Conservation (phyloP, 1,140 invertebrate species). For the Eurosta solidaginis region DNA sequence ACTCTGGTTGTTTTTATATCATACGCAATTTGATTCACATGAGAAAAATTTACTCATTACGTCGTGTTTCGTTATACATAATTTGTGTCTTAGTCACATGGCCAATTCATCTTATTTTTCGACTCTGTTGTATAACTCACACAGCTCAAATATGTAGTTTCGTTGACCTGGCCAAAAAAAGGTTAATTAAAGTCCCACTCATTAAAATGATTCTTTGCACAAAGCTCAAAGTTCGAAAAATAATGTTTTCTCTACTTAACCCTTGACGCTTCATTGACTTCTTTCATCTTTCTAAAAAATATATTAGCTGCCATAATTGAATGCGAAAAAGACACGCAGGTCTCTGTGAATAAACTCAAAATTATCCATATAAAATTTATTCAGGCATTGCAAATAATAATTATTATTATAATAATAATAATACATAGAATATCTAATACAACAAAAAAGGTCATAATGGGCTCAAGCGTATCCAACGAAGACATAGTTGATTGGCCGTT, state of each 20-base stretch:
- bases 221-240: neutral
- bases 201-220: neutral
- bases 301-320: neutral
- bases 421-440: constrained; percentile 24
- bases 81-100: too few relatives aligned
- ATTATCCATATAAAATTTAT: neutral
- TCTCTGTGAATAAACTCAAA: neutral
- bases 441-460: constrained; percentile 57
- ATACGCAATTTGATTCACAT: too few relatives aligned
- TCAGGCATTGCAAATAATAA: neutral
- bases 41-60: too few relatives aligned
- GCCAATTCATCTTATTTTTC: too few relatives aligned
- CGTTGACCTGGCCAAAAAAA: neutral
- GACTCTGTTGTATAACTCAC: too few relatives aligned
- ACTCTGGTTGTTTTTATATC: too few relatives aligned
- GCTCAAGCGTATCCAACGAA: constrained; percentile 59
- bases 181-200: neutral
- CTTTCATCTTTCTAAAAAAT: neutral
- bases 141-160: neutral
- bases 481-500: constrained; percentile 36
- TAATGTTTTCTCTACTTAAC: neutral
- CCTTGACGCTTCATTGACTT: neutral
- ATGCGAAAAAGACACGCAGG: neutral
- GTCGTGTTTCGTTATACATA: too few relatives aligned
- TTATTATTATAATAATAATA: neutral